A percentile compares a stretch with the other conserved stretches of the same genome.
Evolutionary conservation across 1,140 invertebrate species (phyloP).

Genomic region (Triops cancriformis): DNA sequence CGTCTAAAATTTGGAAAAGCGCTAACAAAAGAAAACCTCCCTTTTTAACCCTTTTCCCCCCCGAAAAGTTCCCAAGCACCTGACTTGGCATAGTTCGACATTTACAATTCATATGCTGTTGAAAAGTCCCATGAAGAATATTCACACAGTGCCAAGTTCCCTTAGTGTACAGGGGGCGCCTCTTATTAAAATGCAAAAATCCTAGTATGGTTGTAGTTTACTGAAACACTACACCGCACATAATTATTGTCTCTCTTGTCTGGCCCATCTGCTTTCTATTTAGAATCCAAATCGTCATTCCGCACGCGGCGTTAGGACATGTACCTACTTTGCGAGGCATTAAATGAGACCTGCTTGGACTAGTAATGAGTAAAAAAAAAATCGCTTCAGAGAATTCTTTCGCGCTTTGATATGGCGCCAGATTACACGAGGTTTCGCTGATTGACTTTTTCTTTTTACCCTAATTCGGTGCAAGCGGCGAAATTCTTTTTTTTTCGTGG

Average conservation of each 20-base stretch:
- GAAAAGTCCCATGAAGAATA: background rate
- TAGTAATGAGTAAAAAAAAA: background rate
- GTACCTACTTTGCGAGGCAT: background rate
- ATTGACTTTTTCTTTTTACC: too few relatives aligned
- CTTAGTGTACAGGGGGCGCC: background rate
- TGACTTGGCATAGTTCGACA: background rate
- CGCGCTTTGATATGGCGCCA: background rate
- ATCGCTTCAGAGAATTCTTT: background rate
- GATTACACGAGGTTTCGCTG: background rate
- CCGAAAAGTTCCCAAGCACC: background rate
- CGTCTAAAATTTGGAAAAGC: background rate
- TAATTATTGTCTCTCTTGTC: background rate
- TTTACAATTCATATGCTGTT: background rate
- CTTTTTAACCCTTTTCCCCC: background rate
- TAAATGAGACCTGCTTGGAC: background rate
- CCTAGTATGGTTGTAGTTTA: background rate
- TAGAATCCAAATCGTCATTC: constrained; percentile 6
- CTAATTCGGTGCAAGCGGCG: too few relatives aligned
- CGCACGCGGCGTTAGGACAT: background rate
- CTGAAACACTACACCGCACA: background rate
- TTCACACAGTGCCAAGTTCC: background rate
- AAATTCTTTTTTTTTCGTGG: too few relatives aligned
- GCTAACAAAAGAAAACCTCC: background rate
- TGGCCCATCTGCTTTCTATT: background rate
- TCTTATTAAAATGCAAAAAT: constrained; percentile 11